Percentiles rank a stretch among this genome's conserved stretches.
Conservation (phyloP, 2,888 invertebrate genomes). For the Polyploca ridens region DNA sequence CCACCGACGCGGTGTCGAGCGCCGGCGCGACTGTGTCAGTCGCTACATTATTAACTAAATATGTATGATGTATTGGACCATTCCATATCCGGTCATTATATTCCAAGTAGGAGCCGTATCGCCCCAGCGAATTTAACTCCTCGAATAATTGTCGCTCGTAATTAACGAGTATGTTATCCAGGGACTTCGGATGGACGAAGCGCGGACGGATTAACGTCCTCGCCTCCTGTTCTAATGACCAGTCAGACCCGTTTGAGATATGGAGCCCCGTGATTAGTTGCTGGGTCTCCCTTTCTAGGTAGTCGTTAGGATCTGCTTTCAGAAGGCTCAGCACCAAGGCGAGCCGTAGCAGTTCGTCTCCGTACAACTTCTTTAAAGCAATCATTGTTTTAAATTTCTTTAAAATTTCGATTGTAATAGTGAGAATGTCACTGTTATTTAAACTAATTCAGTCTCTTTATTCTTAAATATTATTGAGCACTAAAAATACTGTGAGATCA, state of each 20-base stretch:
- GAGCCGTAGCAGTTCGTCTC: constrained; percentile 92
- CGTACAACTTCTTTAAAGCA: constrained; percentile 92
- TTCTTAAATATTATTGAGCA: constrained; percentile 59
- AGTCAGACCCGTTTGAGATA: constrained; percentile 87
- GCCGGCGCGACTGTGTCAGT: constrained; percentile 74
- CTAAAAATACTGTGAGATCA: constrained; percentile 75
- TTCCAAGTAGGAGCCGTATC: constrained; percentile 61
- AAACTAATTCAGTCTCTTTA: constrained; percentile 42
- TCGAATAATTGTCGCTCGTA: constrained; percentile 90
- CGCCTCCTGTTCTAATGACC: constrained; percentile 85
- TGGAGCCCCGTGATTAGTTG: constrained; percentile 84
- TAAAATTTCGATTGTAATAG: not conserved
- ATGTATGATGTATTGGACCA: constrained; percentile 75
- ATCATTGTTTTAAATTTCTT: constrained; percentile 85
- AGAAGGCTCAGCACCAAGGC: constrained; percentile 92
- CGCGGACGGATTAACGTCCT: constrained; percentile 84
- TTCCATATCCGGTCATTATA: constrained; percentile 77
- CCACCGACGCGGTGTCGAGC: constrained; percentile 59
- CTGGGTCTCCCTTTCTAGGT: constrained; percentile 84
- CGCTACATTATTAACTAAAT: constrained; percentile 79
- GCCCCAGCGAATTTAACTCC: constrained; percentile 89
- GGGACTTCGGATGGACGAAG: constrained; percentile 88
- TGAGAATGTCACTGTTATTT: constrained; percentile 18
- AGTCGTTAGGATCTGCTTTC: constrained; percentile 89
- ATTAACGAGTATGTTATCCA: constrained; percentile 88